A percentile compares a stretch with the other conserved stretches of the same genome.
These are phyloP conservation scores for Dicrostonyx torquatus DNA, from an alignment of 2,797 vertebrate genomes.

Conservation along the genomic window DNA sequence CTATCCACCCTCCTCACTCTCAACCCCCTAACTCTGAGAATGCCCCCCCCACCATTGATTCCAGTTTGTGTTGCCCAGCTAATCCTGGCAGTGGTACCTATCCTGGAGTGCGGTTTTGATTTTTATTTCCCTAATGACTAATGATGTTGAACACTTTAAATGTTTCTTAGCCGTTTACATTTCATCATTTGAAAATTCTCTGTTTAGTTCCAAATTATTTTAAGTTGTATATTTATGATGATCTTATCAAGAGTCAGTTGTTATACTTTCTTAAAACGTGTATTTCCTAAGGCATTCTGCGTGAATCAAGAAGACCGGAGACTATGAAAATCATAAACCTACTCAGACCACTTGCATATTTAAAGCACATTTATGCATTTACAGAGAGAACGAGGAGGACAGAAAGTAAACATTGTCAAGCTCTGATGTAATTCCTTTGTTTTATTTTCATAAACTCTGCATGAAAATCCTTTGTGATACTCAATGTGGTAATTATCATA, in stretches of 20 bases:
- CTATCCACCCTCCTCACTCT: neutral
- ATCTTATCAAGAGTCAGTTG: neutral
- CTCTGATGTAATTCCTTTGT: neutral
- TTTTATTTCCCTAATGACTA: neutral
- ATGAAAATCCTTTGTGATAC: neutral
- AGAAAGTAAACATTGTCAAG: neutral
- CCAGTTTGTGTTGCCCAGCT: neutral
- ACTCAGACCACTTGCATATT: neutral
- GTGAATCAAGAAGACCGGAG: neutral
- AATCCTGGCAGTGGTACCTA: neutral
- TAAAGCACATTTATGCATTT: neutral
- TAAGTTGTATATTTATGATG: neutral
- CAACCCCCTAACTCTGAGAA: neutral
- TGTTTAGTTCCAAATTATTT: neutral
- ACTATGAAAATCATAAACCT: neutral
- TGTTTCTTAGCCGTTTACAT: neutral
- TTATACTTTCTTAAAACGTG: neutral
- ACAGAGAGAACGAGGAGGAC: fast-evolving
- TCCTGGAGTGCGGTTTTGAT: neutral
- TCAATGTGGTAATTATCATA: neutral
- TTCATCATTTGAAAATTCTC: neutral
- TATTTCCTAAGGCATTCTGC: neutral
- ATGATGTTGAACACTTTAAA: neutral
- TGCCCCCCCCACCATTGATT: no score
- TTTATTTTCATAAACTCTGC: neutral